phyloP scores from a whole-genome alignment of 1,140 invertebrate genomes.

The Drosophila mauritiana region DNA sequence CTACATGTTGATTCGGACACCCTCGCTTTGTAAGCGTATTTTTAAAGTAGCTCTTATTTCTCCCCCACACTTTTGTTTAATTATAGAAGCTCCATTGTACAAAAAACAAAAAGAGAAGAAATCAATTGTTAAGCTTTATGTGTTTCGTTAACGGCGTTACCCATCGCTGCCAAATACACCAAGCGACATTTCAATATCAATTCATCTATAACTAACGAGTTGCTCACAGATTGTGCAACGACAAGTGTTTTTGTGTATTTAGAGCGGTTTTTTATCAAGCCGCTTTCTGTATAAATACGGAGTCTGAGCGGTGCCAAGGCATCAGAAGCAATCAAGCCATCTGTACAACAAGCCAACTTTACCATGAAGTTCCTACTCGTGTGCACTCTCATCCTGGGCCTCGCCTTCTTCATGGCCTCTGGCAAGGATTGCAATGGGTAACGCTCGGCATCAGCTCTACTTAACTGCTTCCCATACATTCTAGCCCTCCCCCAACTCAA shows the following conservation, averaged over 20 bases:
- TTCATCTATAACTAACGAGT: slow-evolving; percentile 27
- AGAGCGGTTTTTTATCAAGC: not conserved
- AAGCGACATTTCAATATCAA: slow-evolving; percentile 49
- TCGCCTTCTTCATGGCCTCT: slow-evolving; percentile 43
- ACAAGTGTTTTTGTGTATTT: slow-evolving; percentile 32
- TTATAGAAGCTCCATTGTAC: slow-evolving; percentile 61
- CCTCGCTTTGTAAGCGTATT: slow-evolving; percentile 57
- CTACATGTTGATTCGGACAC: slow-evolving; percentile 32
- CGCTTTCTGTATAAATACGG: slow-evolving; percentile 41
- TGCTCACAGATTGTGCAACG: slow-evolving; percentile 25
- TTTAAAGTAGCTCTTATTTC: slow-evolving; percentile 12
- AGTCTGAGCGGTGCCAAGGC: not conserved
- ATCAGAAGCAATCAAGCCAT: slow-evolving; percentile 43
- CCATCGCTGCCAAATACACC: slow-evolving; percentile 53
- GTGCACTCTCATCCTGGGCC: slow-evolving; percentile 38
- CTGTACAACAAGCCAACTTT: slow-evolving; percentile 31
- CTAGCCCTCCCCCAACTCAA: slow-evolving; percentile 9
- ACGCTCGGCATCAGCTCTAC: not conserved
- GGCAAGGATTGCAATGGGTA: slow-evolving; percentile 25
- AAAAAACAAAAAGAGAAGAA: slow-evolving; percentile 34
- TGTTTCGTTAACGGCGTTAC: slow-evolving; percentile 47
- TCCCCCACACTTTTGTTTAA: slow-evolving; percentile 45
- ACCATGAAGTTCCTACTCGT: slow-evolving; percentile 54
- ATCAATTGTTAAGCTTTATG: slow-evolving; percentile 51
- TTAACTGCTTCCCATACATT: too few species aligned